Conservation (phyloP, 2,797 vertebrate genomes). For the Apogon talboti region DNA sequence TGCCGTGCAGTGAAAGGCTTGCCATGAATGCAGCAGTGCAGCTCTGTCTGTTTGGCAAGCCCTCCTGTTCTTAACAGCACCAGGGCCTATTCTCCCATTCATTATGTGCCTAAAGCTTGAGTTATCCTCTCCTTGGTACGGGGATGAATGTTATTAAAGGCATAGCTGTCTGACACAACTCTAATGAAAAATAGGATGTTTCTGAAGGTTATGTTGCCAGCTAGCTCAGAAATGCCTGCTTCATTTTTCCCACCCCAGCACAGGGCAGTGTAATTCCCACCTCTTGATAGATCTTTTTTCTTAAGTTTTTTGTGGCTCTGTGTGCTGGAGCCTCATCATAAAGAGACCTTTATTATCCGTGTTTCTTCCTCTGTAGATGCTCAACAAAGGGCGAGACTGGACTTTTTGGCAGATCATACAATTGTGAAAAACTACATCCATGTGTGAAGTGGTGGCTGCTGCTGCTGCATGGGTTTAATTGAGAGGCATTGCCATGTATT, state of each 20-base stretch:
- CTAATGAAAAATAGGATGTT: conserved; percentile 90
- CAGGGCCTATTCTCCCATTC: conserved; percentile 83
- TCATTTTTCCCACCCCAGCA: conserved; percentile 80
- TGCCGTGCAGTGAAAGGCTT: conserved; percentile 84
- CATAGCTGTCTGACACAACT: conserved; percentile 84
- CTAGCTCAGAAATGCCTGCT: conserved; percentile 84
- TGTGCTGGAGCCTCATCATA: conserved; percentile 85
- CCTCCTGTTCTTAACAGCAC: conserved; percentile 75
- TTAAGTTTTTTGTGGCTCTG: conserved; percentile 78
- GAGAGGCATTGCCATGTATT: conserved; percentile 42
- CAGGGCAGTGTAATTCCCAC: conserved; percentile 85
- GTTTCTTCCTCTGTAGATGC: conserved; percentile 72
- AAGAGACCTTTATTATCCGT: conserved; percentile 84
- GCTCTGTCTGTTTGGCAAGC: conserved; percentile 73
- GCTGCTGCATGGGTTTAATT: conserved; percentile 61
- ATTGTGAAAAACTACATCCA: conserved; percentile 78
- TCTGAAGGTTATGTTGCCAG: conserved; percentile 88
- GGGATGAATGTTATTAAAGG: conserved; percentile 89
- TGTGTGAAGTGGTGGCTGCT: conserved; percentile 47
- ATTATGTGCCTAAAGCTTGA: conserved; percentile 88
- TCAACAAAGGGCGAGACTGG: conserved; percentile 80
- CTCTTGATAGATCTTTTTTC: conserved; percentile 87
- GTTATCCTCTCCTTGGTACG: conserved; percentile 86
- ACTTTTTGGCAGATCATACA: conserved; percentile 80
- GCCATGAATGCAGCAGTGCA: conserved; percentile 76